Evolutionary conservation across 2,113 vertebrate species (phyloP).

Genomic region (Mus musculus): DNA sequence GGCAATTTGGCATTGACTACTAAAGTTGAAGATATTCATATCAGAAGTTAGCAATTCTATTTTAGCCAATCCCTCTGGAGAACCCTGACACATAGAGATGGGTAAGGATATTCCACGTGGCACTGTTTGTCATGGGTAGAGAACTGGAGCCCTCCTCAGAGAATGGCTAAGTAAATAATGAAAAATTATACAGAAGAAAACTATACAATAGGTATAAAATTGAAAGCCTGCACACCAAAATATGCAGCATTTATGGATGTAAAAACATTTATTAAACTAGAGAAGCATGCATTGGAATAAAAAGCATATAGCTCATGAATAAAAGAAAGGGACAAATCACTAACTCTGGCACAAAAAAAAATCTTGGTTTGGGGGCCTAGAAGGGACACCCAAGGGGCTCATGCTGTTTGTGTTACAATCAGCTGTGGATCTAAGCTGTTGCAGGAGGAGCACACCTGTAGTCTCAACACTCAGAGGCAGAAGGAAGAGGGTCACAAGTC

Average conservation of each 20-base stretch:
- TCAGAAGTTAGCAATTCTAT: slow-evolving; percentile 40
- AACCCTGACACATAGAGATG: slow-evolving; percentile 3
- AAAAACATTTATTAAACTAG: slow-evolving; percentile 48
- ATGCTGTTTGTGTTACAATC: not conserved
- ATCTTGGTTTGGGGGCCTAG: not conserved
- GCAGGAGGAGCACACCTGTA: not conserved
- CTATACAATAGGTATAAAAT: not conserved
- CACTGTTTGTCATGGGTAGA: not conserved
- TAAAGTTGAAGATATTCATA: slow-evolving; percentile 47
- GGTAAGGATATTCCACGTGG: not conserved
- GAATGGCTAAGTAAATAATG: slow-evolving; percentile 16
- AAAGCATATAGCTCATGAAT: slow-evolving; percentile 26
- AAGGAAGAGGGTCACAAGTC: not conserved
- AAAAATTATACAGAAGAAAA: slow-evolving; percentile 46
- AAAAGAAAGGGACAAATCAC: slow-evolving; percentile 56
- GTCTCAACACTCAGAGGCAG: not conserved
- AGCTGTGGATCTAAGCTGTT: not conserved
- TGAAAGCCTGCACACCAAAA: slow-evolving; percentile 25
- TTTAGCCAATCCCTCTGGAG: slow-evolving; percentile 5
- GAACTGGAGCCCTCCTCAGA: slow-evolving; percentile 4
- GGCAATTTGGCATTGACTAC: slow-evolving; percentile 55
- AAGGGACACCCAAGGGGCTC: not conserved
- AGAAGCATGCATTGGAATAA: slow-evolving; percentile 8
- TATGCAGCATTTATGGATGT: not conserved
- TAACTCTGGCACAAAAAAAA: not conserved